Conservation (phyloP, 2,113 vertebrate genomes). For the Pachypanchax playfairii region DNA sequence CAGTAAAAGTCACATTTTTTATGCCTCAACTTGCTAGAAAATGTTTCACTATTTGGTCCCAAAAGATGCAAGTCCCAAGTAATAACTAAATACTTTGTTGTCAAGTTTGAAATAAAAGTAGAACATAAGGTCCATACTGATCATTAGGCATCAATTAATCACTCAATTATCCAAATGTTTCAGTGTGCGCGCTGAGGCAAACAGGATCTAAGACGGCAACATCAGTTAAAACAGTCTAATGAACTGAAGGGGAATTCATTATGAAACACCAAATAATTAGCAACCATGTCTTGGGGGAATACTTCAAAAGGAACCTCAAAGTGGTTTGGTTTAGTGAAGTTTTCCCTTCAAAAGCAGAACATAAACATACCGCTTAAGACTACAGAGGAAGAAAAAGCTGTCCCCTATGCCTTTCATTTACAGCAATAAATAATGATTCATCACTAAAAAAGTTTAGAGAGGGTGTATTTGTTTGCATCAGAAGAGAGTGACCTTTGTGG, state of each 20-base stretch:
- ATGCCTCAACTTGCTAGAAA: slow-evolving; percentile 1
- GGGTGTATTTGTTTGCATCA: slow-evolving; percentile 71
- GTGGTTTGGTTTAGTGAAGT: slow-evolving; percentile 74
- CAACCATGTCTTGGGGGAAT: slow-evolving; percentile 75
- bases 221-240: slow-evolving; percentile 81
- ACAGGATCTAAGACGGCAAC: slow-evolving; percentile 75
- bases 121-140: slow-evolving; percentile 76
- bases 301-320: slow-evolving; percentile 80
- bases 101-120: slow-evolving; percentile 70
- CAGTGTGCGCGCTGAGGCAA: slow-evolving; percentile 45
- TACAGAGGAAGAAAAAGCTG: slow-evolving; percentile 75
- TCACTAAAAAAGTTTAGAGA: slow-evolving; percentile 75
- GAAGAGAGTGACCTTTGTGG: slow-evolving; percentile 69
- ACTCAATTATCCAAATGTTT: slow-evolving; percentile 78
- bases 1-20: slow-evolving; percentile 6
- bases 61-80: slow-evolving; percentile 30
- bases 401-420: slow-evolving; percentile 76
- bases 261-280: slow-evolving; percentile 81
- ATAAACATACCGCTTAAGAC: slow-evolving; percentile 76
- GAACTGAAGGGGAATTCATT: slow-evolving; percentile 77
- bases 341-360: slow-evolving; percentile 75
- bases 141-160: slow-evolving; percentile 81
- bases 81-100: slow-evolving; percentile 60
- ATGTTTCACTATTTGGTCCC: slow-evolving; percentile 18
- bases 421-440: slow-evolving; percentile 76